Conservation (phyloP, 1,140 invertebrate genomes). For the Achroia grisella region DNA sequence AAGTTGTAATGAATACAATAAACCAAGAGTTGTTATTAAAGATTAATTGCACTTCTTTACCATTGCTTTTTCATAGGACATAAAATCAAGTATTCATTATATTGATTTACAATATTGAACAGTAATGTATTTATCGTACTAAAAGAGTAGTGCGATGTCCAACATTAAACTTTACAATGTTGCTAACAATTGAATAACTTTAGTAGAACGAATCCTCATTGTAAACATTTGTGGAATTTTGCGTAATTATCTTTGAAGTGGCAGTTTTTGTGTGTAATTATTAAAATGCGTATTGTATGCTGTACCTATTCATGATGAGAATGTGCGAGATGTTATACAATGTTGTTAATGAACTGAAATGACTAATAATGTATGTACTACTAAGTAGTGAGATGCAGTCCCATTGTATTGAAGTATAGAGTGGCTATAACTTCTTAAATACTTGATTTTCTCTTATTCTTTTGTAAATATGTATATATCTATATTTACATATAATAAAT, state of each 20-base stretch:
- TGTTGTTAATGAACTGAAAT: conserved; percentile 35
- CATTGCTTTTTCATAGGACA: too few species aligned
- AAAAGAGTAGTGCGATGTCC: not conserved
- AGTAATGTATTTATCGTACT: not conserved
- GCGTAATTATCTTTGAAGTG: conserved; percentile 58
- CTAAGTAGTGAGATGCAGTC: too few species aligned
- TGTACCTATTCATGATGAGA: conserved; percentile 5
- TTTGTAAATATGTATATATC: too few species aligned
- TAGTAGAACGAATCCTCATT: conserved; percentile 12
- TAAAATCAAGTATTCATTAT: too few species aligned
- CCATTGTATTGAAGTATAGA: too few species aligned
- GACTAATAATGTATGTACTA: conserved; percentile 5
- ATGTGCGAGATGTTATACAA: conserved; percentile 29
- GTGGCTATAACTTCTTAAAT: too few species aligned
- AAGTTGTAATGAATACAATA: too few species aligned
- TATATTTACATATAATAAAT: too few species aligned
- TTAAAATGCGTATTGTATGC: conserved; percentile 24
- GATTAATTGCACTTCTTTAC: too few species aligned
- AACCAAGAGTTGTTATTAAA: too few species aligned
- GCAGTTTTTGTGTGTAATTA: conserved; percentile 55
- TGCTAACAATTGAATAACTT: conserved; percentile 43
- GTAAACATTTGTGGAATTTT: conserved; percentile 56
- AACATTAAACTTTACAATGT: conserved; percentile 29
- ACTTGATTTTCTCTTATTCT: too few species aligned
- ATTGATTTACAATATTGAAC: too few species aligned